A percentile compares a stretch with the other conserved stretches of the same genome.
Evolutionary conservation across 37 sponge, comb jelly and placozoan species (phyloP).

Genomic region (Bolinopsis microptera): DNA sequence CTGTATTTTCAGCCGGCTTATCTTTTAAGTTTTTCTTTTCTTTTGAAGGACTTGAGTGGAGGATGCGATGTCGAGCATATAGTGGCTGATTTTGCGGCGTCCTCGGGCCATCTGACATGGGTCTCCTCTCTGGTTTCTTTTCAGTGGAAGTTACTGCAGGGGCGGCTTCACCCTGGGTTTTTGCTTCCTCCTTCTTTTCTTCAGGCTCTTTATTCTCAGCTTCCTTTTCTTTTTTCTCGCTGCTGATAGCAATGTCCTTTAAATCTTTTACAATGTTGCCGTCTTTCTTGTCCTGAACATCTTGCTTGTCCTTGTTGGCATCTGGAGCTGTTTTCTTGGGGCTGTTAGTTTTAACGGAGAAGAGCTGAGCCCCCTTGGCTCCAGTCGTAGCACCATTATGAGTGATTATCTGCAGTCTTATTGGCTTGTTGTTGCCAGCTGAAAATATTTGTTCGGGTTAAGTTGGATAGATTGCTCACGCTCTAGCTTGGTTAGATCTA

Average conservation of each 20-base stretch:
- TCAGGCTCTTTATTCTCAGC: neutral
- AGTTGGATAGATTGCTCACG: no score
- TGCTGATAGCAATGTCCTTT: neutral
- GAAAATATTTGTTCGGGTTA: constrained; percentile 14
- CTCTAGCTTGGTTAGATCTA: no score
- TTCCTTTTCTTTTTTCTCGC: neutral
- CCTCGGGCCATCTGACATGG: neutral
- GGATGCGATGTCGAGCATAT: constrained; percentile 26
- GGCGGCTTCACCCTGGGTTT: neutral
- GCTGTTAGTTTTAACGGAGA: neutral
- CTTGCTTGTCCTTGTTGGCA: neutral
- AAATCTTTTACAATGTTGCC: neutral
- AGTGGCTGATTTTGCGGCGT: constrained; percentile 50
- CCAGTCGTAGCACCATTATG: neutral
- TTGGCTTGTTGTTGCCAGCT: constrained; percentile 57
- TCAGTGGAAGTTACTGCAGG: neutral
- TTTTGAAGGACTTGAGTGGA: neutral
- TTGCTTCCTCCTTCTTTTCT: neutral
- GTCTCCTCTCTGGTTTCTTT: neutral
- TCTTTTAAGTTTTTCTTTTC: neutral
- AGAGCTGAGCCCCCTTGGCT: neutral
- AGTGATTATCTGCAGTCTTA: constrained; percentile 37
- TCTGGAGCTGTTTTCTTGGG: neutral
- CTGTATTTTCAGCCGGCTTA: neutral
- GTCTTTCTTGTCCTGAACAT: neutral